These are phyloP conservation scores for Eptatretus atami DNA, from an alignment of 2,797 vertebrate species.

Conservation along the genomic window DNA sequence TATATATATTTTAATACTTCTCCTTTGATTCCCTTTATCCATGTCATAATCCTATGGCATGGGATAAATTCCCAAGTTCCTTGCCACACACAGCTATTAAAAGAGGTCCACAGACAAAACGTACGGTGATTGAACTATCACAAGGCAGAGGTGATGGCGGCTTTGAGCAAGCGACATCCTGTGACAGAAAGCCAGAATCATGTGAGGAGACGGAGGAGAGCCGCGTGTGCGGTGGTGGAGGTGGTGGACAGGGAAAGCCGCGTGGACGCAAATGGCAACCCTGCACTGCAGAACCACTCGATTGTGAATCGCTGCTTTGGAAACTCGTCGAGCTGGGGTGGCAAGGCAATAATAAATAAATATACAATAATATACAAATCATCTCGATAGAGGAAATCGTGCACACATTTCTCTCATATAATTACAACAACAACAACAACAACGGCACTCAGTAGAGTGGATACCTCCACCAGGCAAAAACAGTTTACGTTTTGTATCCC, in stretches of 20 bases:
- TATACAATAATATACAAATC: no score
- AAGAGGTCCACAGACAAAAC: not conserved
- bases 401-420: no score
- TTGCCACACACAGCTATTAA: no score
- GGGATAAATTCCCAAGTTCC: no score
- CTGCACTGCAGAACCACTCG: constrained; percentile 20
- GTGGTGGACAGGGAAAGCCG: constrained; percentile 45
- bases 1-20: no score
- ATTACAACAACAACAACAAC: no score
- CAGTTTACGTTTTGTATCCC: no score
- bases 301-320: constrained; percentile 52
- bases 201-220: constrained; percentile 86
- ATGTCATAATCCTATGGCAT: no score
- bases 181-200: constrained; percentile 81
- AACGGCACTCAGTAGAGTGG: no score
- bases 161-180: constrained; percentile 72
- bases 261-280: constrained; percentile 35
- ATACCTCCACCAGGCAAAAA: no score
- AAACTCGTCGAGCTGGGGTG: constrained; percentile 52
- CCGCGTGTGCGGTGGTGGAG: constrained; percentile 27
- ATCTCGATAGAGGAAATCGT: no score
- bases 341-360: not conserved
- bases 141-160: constrained; percentile 90
- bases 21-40: no score
- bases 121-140: constrained; percentile 80